These are phyloP conservation scores for Anolis carolinensis DNA, from an alignment of 2,113 vertebrate species.

Conservation along the genomic window DNA sequence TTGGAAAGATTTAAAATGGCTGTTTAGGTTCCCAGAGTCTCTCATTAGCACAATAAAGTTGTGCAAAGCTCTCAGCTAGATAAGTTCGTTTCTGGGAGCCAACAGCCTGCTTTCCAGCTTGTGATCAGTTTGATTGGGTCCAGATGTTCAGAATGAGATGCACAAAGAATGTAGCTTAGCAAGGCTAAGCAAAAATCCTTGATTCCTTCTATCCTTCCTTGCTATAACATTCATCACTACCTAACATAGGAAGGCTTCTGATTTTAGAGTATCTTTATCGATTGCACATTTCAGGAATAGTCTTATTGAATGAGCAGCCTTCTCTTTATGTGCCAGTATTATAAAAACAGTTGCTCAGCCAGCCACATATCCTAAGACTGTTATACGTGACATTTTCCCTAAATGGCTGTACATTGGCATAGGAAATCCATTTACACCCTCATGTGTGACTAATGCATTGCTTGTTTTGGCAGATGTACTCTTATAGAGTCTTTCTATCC, in stretches of 20 bases:
- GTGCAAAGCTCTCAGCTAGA: constrained; percentile 38
- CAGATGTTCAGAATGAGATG: constrained; percentile 71
- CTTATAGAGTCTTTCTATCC: neutral
- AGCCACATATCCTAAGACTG: neutral
- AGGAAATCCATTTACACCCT: neutral
- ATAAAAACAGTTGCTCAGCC: neutral
- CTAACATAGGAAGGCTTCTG: neutral
- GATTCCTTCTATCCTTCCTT: neutral
- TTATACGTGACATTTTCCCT: neutral
- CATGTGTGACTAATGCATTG: neutral
- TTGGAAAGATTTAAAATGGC: constrained; percentile 53
- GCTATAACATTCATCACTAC: neutral
- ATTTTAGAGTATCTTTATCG: neutral
- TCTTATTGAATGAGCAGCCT: neutral
- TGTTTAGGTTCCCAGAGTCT: constrained; percentile 35
- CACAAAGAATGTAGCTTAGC: constrained; percentile 49
- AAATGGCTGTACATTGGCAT: neutral
- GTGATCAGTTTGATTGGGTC: constrained; percentile 58
- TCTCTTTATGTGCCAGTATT: neutral
- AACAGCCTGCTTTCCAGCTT: constrained; percentile 59
- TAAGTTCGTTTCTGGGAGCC: constrained; percentile 60
- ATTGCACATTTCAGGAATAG: neutral
- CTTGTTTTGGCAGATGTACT: neutral
- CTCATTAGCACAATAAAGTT: constrained; percentile 37
- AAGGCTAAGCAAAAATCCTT: constrained; percentile 33